phyloP scores from a whole-genome alignment of 2,113 vertebrate genomes.

The Synchiropus splendidus region DNA sequence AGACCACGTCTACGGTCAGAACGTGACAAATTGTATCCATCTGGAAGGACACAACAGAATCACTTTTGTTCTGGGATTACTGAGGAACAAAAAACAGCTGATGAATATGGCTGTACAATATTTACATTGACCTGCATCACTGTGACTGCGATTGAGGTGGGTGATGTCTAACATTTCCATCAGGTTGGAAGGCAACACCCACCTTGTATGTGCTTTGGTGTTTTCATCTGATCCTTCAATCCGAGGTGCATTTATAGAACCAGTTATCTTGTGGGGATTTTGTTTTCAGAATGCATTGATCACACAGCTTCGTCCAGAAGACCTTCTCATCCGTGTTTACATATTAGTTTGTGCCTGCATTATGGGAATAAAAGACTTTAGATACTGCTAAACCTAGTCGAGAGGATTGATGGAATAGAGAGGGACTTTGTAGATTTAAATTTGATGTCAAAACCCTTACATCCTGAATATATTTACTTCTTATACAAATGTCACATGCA shows the following conservation, averaged over 20 bases:
- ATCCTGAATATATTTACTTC: constrained; percentile 19
- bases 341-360: constrained; percentile 39
- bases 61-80: too few relatives aligned
- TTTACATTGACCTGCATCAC: too few relatives aligned
- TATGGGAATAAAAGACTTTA: constrained; percentile 47
- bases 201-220: background rate
- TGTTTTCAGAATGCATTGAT: constrained; percentile 17
- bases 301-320: constrained; percentile 23
- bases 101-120: too few relatives aligned
- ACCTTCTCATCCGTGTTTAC: constrained; percentile 40
- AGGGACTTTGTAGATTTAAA: constrained; percentile 50
- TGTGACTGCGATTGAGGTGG: too few relatives aligned
- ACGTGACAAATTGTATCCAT: too few relatives aligned
- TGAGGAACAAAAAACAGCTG: too few relatives aligned
- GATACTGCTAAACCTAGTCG: background rate
- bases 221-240: constrained; percentile 15
- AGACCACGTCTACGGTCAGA: too few relatives aligned
- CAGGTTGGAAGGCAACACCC: too few relatives aligned
- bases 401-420: constrained; percentile 23
- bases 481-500: constrained; percentile 25
- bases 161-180: too few relatives aligned
- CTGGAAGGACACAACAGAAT: too few relatives aligned
- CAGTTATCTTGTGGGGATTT: constrained; percentile 36
- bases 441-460: constrained; percentile 26
- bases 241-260: constrained; percentile 32